Percentiles rank a stretch among this genome's conserved stretches.
Evolutionary conservation across 2,113 vertebrate genomes (phyloP).

Genomic region (Oriolus oriolus): DNA sequence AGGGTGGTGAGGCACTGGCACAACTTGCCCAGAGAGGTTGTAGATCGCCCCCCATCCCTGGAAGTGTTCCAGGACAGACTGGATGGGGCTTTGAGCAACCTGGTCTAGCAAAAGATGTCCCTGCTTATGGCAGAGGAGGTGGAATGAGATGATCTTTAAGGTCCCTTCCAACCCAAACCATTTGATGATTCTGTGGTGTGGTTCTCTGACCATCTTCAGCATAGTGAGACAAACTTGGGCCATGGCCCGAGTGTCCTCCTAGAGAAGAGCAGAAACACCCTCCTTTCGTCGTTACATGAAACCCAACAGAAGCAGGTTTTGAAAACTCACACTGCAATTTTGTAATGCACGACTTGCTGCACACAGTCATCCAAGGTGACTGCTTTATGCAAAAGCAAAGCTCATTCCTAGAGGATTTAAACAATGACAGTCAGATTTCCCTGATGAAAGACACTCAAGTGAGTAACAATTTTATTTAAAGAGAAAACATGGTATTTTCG

Average conservation of each 20-base stretch:
- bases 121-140: neutral
- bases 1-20: neutral
- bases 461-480: neutral
- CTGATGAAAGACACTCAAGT: neutral
- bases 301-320: neutral
- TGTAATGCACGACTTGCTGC: neutral
- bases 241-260: neutral
- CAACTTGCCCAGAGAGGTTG: neutral
- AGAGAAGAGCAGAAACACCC: neutral
- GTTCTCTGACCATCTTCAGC: neutral
- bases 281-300: neutral
- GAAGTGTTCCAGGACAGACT: neutral
- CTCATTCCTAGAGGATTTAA: slow-evolving; percentile 22
- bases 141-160: neutral
- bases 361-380: slow-evolving; percentile 18
- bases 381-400: slow-evolving; percentile 22
- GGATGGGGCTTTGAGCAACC: neutral
- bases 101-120: neutral
- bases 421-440: slow-evolving; percentile 9
- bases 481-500: neutral
- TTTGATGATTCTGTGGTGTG: neutral
- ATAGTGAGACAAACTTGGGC: neutral
- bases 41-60: too few species aligned
- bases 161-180: neutral
- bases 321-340: neutral